phyloP scores from a whole-genome alignment of 2,888 invertebrate species.

The Volucella zonaria region DNA sequence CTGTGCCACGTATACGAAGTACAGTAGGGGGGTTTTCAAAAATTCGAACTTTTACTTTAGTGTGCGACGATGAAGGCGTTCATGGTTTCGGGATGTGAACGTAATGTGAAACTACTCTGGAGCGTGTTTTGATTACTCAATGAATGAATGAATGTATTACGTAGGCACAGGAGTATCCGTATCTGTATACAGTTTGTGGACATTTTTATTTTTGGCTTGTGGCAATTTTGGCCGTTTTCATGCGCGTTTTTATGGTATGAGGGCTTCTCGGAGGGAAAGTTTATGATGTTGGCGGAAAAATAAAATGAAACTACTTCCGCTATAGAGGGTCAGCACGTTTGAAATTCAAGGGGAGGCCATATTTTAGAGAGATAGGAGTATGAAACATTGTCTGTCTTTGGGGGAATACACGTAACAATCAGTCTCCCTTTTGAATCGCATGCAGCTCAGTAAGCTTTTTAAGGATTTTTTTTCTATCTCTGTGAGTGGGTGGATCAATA shows the following conservation, averaged over 20 bases:
- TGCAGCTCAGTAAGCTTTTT: conserved; percentile 8
- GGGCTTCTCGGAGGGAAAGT: not conserved
- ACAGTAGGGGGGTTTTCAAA: conserved; percentile 29
- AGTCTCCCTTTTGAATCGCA: not conserved
- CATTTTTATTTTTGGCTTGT: not conserved
- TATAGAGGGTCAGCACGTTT: not conserved
- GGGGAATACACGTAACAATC: not conserved
- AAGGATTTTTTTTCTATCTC: not conserved
- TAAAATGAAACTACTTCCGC: not conserved
- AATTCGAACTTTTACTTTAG: conserved; percentile 45
- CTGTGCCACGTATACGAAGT: conserved; percentile 15
- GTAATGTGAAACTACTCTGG: conserved; percentile 45
- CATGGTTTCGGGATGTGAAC: conserved; percentile 42
- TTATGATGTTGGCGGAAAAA: conserved; percentile 12
- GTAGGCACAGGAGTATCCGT: conserved; percentile 25
- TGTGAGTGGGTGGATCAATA: conserved; percentile 2
- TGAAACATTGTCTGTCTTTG: conserved; percentile 6
- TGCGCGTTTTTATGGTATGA: not conserved
- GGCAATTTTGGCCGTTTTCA: conserved; percentile 11
- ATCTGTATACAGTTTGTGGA: not conserved
- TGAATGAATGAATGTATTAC: conserved; percentile 55
- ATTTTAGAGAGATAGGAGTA: not conserved
- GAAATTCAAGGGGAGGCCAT: conserved; percentile 6
- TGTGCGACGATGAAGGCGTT: conserved; percentile 26
- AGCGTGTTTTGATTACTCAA: conserved; percentile 61